Conservation (phyloP, 2,797 vertebrate species). For the Scolopax rusticola region DNA sequence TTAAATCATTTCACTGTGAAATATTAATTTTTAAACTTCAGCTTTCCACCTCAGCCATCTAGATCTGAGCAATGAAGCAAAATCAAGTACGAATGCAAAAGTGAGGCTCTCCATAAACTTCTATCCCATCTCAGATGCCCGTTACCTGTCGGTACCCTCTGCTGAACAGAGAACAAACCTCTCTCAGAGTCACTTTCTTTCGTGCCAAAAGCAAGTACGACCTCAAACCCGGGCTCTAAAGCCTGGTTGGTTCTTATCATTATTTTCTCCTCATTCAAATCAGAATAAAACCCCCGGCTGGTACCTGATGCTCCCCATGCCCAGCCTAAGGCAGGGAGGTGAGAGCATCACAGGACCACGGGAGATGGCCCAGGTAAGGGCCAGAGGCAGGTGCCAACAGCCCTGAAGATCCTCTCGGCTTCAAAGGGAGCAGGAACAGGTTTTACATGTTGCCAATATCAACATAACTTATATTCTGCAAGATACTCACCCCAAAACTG, state of each 20-base stretch:
- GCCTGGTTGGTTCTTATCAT: not conserved
- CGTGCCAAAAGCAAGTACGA: not conserved
- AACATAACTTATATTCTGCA: not conserved
- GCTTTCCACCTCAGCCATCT: not conserved
- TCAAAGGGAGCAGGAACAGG: not conserved
- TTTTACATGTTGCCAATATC: not conserved
- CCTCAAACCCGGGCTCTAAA: accelerated
- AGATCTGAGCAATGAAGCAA: not conserved
- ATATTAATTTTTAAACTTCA: not conserved
- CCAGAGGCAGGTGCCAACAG: not conserved
- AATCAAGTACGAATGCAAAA: accelerated
- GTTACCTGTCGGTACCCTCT: accelerated
- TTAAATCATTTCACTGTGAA: not conserved
- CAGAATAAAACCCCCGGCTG: accelerated
- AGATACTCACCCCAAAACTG: not conserved
- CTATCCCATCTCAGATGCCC: not conserved
- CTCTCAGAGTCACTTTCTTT: accelerated
- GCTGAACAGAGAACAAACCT: not conserved
- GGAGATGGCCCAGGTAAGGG: not conserved
- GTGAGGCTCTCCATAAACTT: accelerated
- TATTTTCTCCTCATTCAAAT: accelerated
- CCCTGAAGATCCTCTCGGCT: not conserved
- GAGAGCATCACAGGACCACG: accelerated
- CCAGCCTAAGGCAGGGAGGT: accelerated
- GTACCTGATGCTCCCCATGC: accelerated